These are phyloP conservation scores for Gambusia affinis DNA, from an alignment of 2,113 vertebrate species.

Conservation along the genomic window DNA sequence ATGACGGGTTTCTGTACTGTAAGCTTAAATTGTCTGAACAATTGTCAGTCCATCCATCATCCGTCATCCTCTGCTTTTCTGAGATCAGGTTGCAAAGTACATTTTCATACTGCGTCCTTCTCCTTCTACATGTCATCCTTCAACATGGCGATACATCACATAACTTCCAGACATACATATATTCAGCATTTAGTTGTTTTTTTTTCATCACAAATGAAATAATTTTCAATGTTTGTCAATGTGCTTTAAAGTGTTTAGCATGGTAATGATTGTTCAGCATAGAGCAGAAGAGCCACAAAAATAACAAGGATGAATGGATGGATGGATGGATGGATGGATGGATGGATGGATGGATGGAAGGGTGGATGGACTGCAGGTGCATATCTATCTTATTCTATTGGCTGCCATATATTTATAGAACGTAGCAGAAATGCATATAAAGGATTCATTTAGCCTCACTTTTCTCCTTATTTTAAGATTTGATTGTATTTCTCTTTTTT, in stretches of 20 bases:
- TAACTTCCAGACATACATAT: too few species aligned
- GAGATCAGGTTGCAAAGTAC: not conserved
- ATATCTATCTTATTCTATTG: too few species aligned
- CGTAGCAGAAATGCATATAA: not conserved
- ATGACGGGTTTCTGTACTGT: not conserved
- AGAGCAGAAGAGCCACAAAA: not conserved
- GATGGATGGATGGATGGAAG: too few species aligned
- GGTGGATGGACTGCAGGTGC: too few species aligned
- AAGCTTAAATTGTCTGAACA: not conserved
- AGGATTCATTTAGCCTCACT: not conserved
- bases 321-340: too few species aligned
- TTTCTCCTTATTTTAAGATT: not conserved
- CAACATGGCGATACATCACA: too few species aligned
- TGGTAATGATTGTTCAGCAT: not conserved
- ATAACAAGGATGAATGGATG: too few species aligned
- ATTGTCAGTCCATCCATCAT: not conserved
- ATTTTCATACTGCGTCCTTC: not conserved
- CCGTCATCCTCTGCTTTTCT: not conserved
- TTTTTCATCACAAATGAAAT: not conserved
- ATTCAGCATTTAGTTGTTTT: too few species aligned
- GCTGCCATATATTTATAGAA: not conserved
- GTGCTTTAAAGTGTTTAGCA: not conserved
- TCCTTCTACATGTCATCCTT: not conserved
- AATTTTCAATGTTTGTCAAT: not conserved
- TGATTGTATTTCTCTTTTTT: conserved; percentile 7